Evolutionary conservation across 2,113 vertebrate species (phyloP).

Genomic region (Vidua macroura): DNA sequence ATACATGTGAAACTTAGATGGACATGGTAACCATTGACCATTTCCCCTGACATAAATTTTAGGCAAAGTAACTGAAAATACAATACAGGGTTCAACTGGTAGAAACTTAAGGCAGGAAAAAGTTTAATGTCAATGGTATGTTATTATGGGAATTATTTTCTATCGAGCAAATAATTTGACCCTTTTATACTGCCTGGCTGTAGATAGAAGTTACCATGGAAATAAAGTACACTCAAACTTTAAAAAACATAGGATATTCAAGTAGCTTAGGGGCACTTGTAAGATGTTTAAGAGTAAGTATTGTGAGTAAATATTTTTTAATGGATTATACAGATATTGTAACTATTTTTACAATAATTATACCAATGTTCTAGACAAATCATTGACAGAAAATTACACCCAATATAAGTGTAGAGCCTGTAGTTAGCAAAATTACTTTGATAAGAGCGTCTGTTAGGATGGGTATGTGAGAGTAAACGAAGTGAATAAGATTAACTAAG

Average conservation of each 20-base stretch:
- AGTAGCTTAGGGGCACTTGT: not conserved
- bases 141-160: not conserved
- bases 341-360: not conserved
- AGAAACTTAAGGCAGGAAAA: not conserved
- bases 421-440: not conserved
- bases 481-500: not conserved
- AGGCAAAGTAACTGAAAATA: not conserved
- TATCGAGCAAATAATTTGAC: not conserved
- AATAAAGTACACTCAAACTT: not conserved
- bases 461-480: not conserved
- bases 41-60: not conserved
- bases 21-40: not conserved
- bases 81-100: not conserved
- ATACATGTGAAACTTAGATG: not conserved
- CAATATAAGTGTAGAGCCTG: fast-evolving
- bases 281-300: not conserved
- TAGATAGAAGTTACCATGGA: not conserved
- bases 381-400: not conserved
- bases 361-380: not conserved
- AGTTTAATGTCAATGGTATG: not conserved
- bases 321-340: not conserved
- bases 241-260: not conserved
- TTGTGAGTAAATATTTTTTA: not conserved
- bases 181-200: not conserved
- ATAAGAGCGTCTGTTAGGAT: fast-evolving